Percentiles rank a stretch among this genome's conserved stretches.
phyloP scores from a whole-genome alignment of 2,113 vertebrate genomes.

The Pseudopodoces humilis region DNA sequence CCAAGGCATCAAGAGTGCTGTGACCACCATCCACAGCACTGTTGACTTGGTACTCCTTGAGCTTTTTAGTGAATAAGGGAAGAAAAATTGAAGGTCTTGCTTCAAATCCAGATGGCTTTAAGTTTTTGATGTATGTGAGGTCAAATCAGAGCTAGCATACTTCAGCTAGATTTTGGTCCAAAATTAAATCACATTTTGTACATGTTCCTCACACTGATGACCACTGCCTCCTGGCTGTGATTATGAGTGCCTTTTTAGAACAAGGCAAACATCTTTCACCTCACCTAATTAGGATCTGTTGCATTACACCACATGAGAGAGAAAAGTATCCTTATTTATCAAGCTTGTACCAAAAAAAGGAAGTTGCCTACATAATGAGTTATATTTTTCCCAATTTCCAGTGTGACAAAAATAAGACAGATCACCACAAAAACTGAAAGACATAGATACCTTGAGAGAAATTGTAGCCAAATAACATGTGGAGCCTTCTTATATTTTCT shows the following conservation, averaged over 20 bases:
- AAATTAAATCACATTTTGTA: neutral
- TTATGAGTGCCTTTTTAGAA: neutral
- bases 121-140: neutral
- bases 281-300: neutral
- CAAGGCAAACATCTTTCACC: neutral
- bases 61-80: neutral
- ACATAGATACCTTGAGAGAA: neutral
- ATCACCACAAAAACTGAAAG: neutral
- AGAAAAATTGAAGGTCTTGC: neutral
- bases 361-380: neutral
- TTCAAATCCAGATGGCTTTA: neutral
- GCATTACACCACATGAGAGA: neutral
- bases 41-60: neutral
- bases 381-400: neutral
- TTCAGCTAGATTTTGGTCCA: neutral
- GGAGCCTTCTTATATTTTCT: neutral
- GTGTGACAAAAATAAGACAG: neutral
- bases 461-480: neutral
- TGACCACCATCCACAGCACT: neutral
- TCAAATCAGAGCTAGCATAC: neutral
- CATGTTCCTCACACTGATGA: neutral
- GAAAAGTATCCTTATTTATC: neutral
- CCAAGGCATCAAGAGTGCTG: neutral
- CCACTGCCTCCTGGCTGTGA: neutral
- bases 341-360: neutral